Base-by-base conservation (phyloP, 2,797 vertebrate genomes). In the Yasuhikotakia modesta region DNA sequence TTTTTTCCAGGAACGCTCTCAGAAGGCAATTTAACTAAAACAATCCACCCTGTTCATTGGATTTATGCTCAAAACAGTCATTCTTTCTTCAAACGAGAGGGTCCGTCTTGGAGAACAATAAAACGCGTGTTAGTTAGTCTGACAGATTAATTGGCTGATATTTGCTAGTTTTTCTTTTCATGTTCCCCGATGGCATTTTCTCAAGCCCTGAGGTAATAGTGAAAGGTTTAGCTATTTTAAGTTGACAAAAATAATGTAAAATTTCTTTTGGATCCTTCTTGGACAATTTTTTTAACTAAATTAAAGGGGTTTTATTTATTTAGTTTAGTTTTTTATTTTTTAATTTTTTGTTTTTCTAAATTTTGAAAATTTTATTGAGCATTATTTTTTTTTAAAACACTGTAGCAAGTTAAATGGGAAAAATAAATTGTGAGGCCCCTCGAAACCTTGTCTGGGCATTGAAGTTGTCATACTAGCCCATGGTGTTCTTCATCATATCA, bases 401-500 rank as follows among this genome's bases (percentile, higher is more conserved):
- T 22, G 12, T 67, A 5, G 7, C 2, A 24, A 48, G 4, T 13
- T 22, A 46, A 67, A 14, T 21, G 6, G 27, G 4, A 1, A 1
- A 10, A 48, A 22, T 17, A 32, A 2, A 7, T 35, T 14, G 24
- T n/a, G 2, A 16, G 24, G 17, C 27, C 12, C 27, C 16, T 17
- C 43, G 14, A 21, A 6, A 19, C 35, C 46, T 8, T 70, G 21
- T n/a, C 6, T 60, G 70, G 22, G 5, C 22, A 32, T 65, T 5
- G 8, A 27, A 43, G 32, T 60, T 10, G 12, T 19, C 8, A 17
- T 60, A 30, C 2, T 4, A n/a, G 48, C 17, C 48, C 17, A 50
- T 19, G 10, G 19, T 69, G 48, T 63, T 63, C 61, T 63, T 70
- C 16, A 53, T 78, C 16, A 70, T 17, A 22, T 53, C 10, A 70